Base-by-base conservation (phyloP, 2,888 invertebrate species). In the Gymnosoma rotundatum region DNA sequence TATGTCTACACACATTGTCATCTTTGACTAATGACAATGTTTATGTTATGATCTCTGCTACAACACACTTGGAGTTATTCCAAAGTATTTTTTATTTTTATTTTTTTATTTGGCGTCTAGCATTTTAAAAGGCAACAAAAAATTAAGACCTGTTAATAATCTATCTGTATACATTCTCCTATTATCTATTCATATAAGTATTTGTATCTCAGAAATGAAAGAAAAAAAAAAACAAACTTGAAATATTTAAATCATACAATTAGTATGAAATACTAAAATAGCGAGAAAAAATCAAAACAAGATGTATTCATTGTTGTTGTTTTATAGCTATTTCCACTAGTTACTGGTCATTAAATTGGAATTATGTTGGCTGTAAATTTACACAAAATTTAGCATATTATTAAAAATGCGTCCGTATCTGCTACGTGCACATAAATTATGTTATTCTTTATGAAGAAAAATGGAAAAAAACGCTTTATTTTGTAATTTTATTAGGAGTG, bases 291-390 rank as follows among this genome's bases (percentile, higher is more conserved):
- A 73, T 20, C 21, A 54, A 58, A 52, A 36, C 6, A 42, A 64
- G 42, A 45, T 48, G 12, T 10, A 16, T 48, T 50, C 10, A 36
- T 70, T 48, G 58, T 70, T 42, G 16, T 60, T 67, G 32, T 38
- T 25, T 79, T 42, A 54, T 56, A 42, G 10, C 42, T 42, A 56
- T 78, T 84, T 64, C 64, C 73, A 81, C 84, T 61, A 81, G 84
- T 84, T 84, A 84, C 84, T 84, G 84, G 84, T 84, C 84, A 84
- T 84, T 84, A 84, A 84, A 78, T 84, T 84, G 84, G 81, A 84
- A 84, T 84, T 81, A 84, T 84, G 84, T 81, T 84, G 84, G 81
- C 84, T 84, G 84, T 78, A 84, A 84, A 81, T 84, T 84, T 81
- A 84, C 84, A 81, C 58, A 84, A 84, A 84, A 84, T 81, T 84